These are phyloP conservation scores for Hesperia comma DNA, from an alignment of 2,888 invertebrate species.

Conservation along the genomic window DNA sequence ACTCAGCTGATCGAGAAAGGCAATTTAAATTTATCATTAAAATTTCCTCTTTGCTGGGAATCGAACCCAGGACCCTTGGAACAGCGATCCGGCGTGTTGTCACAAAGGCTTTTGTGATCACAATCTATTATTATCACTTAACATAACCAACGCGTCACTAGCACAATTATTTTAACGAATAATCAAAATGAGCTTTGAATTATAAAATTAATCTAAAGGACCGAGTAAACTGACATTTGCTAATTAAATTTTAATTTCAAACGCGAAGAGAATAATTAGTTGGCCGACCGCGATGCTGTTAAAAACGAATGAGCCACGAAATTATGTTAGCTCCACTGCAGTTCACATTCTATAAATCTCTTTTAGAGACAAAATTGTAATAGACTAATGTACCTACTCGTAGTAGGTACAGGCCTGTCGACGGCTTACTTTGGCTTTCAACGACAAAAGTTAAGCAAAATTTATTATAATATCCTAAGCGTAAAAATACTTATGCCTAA, in stretches of 20 bases:
- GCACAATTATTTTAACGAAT: not conserved
- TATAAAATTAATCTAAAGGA: constrained; percentile 7
- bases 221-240: constrained; percentile 24
- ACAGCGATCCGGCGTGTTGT: too few species aligned
- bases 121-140: not conserved
- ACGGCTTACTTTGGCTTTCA: too few species aligned
- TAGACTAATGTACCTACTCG: not conserved
- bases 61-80: too few species aligned
- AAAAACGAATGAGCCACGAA: constrained; percentile 22
- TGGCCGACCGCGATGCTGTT: constrained; percentile 14
- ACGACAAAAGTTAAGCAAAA: too few species aligned
- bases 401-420: too few species aligned
- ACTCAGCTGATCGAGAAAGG: too few species aligned
- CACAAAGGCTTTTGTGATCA: too few species aligned
- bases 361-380: constrained; percentile 5
- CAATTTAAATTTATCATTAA: too few species aligned
- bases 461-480: too few species aligned
- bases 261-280: constrained; percentile 21
- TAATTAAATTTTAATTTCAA: constrained; percentile 29
- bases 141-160: not conserved
- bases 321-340: constrained; percentile 9
- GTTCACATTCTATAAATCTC: constrained; percentile 1
- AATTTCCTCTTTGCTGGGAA: too few species aligned
- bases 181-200: constrained; percentile 1
- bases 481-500: too few species aligned